Evolutionary conservation across 64 coral and sea anemone species (phyloP).

Genomic region (Montipora capricornis): DNA sequence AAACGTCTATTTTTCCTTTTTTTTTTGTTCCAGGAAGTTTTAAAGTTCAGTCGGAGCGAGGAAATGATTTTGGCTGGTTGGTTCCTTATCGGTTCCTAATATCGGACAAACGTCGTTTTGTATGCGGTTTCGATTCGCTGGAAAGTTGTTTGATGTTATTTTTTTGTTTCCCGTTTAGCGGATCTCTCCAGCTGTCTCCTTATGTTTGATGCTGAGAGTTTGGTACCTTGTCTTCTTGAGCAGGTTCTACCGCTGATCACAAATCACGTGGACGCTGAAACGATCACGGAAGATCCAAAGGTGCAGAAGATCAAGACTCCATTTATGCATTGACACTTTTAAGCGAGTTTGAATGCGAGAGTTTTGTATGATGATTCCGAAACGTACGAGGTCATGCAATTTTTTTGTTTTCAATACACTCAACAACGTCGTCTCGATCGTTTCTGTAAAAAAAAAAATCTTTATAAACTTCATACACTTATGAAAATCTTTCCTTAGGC

Average conservation of each 20-base stretch:
- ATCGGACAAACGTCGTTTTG: too few species aligned
- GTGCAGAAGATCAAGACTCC: not conserved
- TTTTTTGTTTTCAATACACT: too few species aligned
- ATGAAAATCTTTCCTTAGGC: too few species aligned
- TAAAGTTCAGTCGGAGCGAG: conserved; percentile 39
- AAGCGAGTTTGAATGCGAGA: too few species aligned
- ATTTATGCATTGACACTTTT: not conserved
- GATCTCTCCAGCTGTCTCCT: conserved; percentile 47
- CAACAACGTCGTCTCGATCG: too few species aligned
- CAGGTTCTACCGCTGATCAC: conserved; percentile 38
- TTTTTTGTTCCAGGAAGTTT: conserved; percentile 25
- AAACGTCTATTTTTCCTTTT: not conserved
- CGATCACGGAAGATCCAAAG: conserved; percentile 59
- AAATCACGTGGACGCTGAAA: conserved; percentile 55
- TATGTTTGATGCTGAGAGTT: conserved; percentile 26
- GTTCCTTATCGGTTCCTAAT: not conserved
- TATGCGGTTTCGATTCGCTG: not conserved
- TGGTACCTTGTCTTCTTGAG: conserved; percentile 51
- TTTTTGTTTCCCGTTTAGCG: conserved; percentile 1
- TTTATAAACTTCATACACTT: too few species aligned
- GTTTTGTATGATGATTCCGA: too few species aligned
- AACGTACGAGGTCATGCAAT: too few species aligned
- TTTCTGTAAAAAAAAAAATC: too few species aligned
- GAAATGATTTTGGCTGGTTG: conserved; percentile 57
- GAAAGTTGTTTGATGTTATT: not conserved